phyloP scores from a whole-genome alignment of 2,797 vertebrate genomes.

The Decapterus maruadsi region DNA sequence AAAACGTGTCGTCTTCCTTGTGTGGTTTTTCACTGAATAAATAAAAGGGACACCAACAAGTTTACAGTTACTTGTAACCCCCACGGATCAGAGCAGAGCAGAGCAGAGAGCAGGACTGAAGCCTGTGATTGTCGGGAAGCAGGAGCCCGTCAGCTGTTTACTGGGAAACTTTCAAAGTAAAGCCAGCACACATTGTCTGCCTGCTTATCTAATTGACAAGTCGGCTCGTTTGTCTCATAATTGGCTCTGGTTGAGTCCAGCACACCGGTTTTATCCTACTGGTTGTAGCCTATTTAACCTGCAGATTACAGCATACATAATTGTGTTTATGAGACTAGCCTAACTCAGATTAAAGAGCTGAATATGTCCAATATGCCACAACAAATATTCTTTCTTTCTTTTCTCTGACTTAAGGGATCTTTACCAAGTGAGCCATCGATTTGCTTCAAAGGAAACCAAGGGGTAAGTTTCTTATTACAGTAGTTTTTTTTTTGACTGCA shows the following conservation, averaged over 20 bases:
- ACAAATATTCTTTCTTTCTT: conserved; percentile 18
- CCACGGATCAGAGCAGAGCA: conserved; percentile 10
- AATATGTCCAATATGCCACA: background rate
- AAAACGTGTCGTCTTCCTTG: background rate
- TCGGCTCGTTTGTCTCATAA: conserved; percentile 45
- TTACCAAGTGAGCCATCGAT: conserved; percentile 79
- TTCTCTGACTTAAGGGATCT: conserved; percentile 66
- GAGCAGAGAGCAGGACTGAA: conserved; percentile 25
- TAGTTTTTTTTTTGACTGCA: background rate
- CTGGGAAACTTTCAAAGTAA: conserved; percentile 50
- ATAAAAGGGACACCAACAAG: conserved; percentile 21
- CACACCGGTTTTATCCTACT: conserved; percentile 7
- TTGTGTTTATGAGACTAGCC: conserved; percentile 23
- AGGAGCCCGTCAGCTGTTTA: conserved; percentile 58
- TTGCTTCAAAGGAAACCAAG: conserved; percentile 88
- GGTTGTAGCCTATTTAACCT: conserved; percentile 38
- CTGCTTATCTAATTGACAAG: conserved; percentile 50
- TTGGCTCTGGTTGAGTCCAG: conserved; percentile 37
- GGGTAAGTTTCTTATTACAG: conserved; percentile 80
- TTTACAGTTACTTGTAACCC: conserved; percentile 26
- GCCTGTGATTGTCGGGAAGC: conserved; percentile 59
- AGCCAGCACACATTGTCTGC: conserved; percentile 14
- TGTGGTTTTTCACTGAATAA: background rate
- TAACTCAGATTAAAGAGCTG: background rate
- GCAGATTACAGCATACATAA: background rate